Conservation (phyloP, 2,113 vertebrate species). For the Cyanoliseus patagonus region DNA sequence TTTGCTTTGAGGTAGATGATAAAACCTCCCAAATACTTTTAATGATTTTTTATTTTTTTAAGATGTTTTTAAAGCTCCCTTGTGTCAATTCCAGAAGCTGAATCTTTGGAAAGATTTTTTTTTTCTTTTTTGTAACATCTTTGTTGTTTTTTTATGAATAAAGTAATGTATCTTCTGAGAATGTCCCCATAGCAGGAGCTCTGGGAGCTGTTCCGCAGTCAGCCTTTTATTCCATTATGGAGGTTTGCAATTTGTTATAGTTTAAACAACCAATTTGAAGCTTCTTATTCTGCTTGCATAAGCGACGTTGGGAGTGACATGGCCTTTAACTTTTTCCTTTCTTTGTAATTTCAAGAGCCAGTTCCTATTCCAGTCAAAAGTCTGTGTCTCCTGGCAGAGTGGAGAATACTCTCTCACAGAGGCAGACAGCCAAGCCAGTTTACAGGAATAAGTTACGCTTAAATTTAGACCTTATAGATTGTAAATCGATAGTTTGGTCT, state of each 20-base stretch:
- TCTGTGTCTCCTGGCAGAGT: background rate
- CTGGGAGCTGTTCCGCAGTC: background rate
- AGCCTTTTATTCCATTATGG: background rate
- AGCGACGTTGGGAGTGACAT: background rate
- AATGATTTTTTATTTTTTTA: background rate
- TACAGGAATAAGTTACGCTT: background rate
- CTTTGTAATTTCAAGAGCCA: background rate
- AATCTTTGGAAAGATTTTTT: background rate
- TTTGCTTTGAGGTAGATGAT: background rate
- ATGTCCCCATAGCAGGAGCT: background rate
- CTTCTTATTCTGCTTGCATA: background rate
- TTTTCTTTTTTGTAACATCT: background rate
- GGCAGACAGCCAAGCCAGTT: background rate
- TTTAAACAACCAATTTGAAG: background rate
- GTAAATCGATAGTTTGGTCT: background rate
- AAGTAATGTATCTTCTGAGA: background rate
- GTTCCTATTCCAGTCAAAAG: background rate
- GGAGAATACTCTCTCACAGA: background rate
- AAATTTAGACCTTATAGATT: background rate
- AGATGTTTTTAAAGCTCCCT: background rate
- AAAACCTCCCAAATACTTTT: background rate
- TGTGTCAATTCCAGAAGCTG: background rate
- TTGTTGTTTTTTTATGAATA: fast-evolving
- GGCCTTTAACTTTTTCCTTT: background rate
- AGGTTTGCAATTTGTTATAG: background rate